Percentiles rank a stretch among this genome's conserved stretches.
Evolutionary conservation across 2,113 vertebrate species (phyloP).

Genomic region (Epinephelus cyanopodus): DNA sequence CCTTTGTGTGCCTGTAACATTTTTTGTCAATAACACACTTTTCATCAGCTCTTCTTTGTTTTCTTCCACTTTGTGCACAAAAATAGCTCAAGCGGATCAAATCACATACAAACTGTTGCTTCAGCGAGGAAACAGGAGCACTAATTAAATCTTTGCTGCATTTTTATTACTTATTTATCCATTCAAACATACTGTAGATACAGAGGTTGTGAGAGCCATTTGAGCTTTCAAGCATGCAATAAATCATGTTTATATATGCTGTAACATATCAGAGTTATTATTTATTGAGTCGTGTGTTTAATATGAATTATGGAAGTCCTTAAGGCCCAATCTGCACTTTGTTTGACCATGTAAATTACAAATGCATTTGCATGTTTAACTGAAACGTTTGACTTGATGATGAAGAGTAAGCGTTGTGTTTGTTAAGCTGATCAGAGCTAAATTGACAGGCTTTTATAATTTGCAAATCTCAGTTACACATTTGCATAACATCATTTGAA

Average conservation of each 20-base stretch:
- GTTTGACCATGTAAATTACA: not conserved
- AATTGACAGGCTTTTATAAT: not conserved
- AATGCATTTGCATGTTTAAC: not conserved
- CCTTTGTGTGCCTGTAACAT: constrained; percentile 13
- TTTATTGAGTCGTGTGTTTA: not conserved
- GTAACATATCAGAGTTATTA: constrained; percentile 2
- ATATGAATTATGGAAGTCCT: constrained; percentile 14
- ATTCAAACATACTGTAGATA: constrained; percentile 18
- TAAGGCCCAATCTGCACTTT: constrained; percentile 4
- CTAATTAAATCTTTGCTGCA: constrained; percentile 50
- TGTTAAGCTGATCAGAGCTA: not conserved
- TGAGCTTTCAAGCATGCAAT: not conserved
- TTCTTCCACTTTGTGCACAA: constrained; percentile 4
- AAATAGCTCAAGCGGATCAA: constrained; percentile 28
- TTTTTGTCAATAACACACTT: constrained; percentile 30
- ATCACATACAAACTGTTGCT: constrained; percentile 40
- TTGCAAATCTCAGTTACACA: constrained; percentile 5
- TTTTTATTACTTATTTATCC: constrained; percentile 46
- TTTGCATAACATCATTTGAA: constrained; percentile 2
- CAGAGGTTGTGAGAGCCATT: not conserved
- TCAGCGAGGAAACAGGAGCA: constrained; percentile 38
- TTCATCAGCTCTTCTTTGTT: constrained; percentile 17
- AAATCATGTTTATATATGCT: not conserved
- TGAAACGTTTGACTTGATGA: not conserved
- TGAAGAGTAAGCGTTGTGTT: constrained; percentile 8